These are phyloP conservation scores for Enteromius afrohamiltoni DNA, from an alignment of 2,797 vertebrate species.

Conservation along the genomic window DNA sequence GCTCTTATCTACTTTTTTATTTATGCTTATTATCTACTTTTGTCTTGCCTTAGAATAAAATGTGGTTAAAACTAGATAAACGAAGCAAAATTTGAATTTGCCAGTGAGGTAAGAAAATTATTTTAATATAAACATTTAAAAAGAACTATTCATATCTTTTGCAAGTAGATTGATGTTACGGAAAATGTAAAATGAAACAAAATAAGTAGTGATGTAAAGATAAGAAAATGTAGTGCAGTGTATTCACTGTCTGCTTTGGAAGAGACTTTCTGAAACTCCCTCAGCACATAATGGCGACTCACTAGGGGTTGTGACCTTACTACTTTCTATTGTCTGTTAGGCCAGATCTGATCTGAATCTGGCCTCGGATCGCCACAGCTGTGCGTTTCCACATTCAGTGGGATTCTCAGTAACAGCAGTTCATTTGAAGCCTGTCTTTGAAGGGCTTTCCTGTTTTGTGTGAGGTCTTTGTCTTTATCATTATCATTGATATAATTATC, in stretches of 20 bases:
- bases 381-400: constrained; percentile 52
- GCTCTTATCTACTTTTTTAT: not conserved
- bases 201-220: no score
- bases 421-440: constrained; percentile 51
- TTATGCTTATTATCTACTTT: not conserved
- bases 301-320: not conserved
- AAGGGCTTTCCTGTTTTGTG: constrained; percentile 50
- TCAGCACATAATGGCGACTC: not conserved
- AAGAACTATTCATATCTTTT: not conserved
- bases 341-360: constrained; percentile 20
- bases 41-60: not conserved
- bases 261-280: not conserved
- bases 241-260: not conserved
- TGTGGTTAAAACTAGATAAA: not conserved
- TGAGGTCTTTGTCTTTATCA: constrained; percentile 56
- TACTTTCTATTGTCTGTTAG: constrained; percentile 9
- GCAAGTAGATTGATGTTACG: not conserved
- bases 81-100: no score
- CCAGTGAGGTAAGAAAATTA: not conserved
- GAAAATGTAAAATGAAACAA: not conserved
- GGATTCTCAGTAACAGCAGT: constrained; percentile 43
- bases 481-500: constrained; percentile 58
- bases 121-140: not conserved
- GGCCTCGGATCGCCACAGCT: constrained; percentile 36
- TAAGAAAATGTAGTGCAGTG: not conserved